These are phyloP conservation scores for Trichomalopsis sarcophagae DNA, from an alignment of 1,140 invertebrate genomes.

Conservation along the genomic window DNA sequence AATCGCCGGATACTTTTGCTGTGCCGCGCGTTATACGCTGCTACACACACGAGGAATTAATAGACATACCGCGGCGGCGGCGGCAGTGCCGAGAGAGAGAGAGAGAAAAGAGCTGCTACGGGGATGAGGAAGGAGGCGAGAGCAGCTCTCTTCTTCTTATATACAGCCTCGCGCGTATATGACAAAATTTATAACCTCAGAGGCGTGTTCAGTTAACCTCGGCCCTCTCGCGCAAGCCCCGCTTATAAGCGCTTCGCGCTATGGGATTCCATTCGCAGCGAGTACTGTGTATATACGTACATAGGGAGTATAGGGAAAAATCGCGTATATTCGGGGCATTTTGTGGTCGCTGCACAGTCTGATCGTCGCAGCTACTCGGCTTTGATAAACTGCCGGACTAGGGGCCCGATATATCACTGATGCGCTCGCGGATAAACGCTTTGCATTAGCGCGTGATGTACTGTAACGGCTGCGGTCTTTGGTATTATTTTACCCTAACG, in stretches of 20 bases:
- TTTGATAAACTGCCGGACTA: not conserved
- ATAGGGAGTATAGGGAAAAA: not conserved
- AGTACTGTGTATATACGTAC: not conserved
- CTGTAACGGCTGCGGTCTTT: not conserved
- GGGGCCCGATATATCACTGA: no score
- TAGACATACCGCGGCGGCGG: not conserved
- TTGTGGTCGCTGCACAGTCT: no score
- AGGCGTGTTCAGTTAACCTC: constrained; percentile 47
- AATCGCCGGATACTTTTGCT: constrained; percentile 26
- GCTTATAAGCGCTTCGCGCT: not conserved
- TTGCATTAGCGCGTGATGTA: constrained; percentile 26
- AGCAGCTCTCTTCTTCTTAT: not conserved
- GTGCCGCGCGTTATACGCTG: no score
- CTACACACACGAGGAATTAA: not conserved
- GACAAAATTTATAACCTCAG: constrained; percentile 49
- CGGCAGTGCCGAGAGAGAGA: not conserved
- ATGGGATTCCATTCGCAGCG: not conserved
- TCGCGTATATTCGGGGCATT: no score
- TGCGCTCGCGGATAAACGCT: not conserved
- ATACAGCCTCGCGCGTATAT: not conserved
- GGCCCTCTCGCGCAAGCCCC: not conserved
- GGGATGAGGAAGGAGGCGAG: not conserved
- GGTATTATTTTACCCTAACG: constrained; percentile 20
- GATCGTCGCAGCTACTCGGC: no score
- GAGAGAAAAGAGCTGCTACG: not conserved